phyloP scores from a whole-genome alignment of 37 sponge, comb jelly and placozoan species.

The Geodia barretti region DNA sequence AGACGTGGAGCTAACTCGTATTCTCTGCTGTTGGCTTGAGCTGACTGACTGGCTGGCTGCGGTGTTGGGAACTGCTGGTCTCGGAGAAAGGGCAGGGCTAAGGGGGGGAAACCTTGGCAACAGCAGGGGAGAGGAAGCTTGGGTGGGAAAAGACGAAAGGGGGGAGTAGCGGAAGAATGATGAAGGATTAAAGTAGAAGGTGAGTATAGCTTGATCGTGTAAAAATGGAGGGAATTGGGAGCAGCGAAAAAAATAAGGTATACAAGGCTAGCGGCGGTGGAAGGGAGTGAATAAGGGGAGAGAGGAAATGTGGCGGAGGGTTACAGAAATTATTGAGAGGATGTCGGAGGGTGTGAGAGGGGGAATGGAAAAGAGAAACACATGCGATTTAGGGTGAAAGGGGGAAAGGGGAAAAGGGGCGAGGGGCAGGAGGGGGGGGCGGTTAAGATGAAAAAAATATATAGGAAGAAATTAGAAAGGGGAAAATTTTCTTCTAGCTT shows the following conservation, averaged over 20 bases:
- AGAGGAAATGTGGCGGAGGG: neutral
- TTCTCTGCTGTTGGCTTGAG: no score
- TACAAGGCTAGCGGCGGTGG: no score
- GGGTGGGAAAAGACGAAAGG: neutral
- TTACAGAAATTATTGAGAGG: no score
- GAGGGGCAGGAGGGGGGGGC: neutral
- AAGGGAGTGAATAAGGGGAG: slow-evolving; percentile 8
- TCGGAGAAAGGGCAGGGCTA: neutral
- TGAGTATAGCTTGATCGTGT: no score
- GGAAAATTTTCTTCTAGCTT: no score
- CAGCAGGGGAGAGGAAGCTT: neutral
- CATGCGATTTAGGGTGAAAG: neutral
- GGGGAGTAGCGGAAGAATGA: no score
- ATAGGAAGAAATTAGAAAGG: neutral
- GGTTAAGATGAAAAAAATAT: neutral
- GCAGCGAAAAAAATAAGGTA: no score
- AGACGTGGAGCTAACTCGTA: no score
- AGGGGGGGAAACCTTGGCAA: neutral
- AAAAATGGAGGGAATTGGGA: no score
- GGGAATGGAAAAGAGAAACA: slow-evolving; percentile 24
- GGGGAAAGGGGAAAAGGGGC: neutral
- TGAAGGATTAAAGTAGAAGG: no score
- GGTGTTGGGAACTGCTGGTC: no score
- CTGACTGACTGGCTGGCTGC: no score
- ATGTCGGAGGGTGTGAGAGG: neutral